phyloP scores from a whole-genome alignment of 1,140 invertebrate species.

The Holotrichia oblita region DNA sequence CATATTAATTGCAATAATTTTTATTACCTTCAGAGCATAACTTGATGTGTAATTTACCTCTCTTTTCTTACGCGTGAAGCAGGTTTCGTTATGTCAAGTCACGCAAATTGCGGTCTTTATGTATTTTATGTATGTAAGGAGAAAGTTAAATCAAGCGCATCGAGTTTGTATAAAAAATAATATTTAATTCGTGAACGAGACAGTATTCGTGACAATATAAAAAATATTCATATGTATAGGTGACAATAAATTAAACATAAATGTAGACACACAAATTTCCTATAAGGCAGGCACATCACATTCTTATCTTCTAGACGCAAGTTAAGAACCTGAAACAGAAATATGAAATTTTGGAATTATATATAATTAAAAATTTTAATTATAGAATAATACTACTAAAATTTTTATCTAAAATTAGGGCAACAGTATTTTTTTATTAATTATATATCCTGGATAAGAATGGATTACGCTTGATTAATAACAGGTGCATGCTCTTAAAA shows the following conservation, averaged over 20 bases:
- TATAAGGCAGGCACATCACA: background rate
- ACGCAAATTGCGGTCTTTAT: background rate
- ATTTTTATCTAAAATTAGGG: background rate
- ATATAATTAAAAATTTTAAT: too few species aligned
- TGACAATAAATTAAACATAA: slow-evolving; percentile 4
- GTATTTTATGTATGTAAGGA: background rate
- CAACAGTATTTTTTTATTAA: background rate
- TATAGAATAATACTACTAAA: background rate
- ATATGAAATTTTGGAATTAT: background rate
- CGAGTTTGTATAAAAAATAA: background rate
- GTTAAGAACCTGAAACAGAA: background rate
- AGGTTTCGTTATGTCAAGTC: too few species aligned
- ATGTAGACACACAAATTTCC: background rate
- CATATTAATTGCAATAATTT: background rate
- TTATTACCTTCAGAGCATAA: background rate
- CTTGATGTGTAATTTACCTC: background rate
- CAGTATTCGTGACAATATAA: slow-evolving; percentile 6
- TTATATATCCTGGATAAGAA: background rate
- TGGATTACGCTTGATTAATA: too few species aligned
- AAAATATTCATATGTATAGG: background rate
- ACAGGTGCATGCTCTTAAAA: background rate
- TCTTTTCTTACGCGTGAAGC: too few species aligned
- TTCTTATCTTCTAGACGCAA: background rate
- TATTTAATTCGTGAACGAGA: background rate
- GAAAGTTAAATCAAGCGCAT: too few species aligned